Evolutionary conservation across 1,140 invertebrate genomes (phyloP), one percentile per base, ranked within the genome.

Genomic region (Ostrea edulis): DNA sequence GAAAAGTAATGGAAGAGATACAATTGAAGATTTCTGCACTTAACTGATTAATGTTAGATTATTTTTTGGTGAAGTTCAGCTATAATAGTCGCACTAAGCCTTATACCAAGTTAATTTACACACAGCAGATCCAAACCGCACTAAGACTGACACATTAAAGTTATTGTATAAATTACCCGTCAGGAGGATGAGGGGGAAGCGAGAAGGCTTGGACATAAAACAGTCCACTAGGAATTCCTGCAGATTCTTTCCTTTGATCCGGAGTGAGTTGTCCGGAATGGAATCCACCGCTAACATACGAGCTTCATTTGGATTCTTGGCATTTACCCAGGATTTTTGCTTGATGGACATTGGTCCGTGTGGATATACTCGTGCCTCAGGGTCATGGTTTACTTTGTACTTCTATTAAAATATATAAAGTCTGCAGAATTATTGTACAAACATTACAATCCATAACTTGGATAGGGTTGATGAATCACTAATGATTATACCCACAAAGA

Each of bases 221-320:
- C 90, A 88, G 17, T 93, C 92, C 14, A 92, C 65, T 0, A 93
- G n/a, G 51, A 92, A 92, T 51, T 91, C 90, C 51, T 90, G 86
- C 20, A 93, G 52, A 29, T 86, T 85, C 52, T 87, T 89, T 22
- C 85, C 89, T 14, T 90, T 87, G 2, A 93, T 68, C 17, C 77
- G 87, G 22, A 88, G 83, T 22, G 88, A 90, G n/a, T 71, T 86
- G 82, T 92, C 92, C 51, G 92, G 91, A 62, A 93, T 82, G 54
- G 92, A 92, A 22, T 87, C 68, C 7, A 91, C 51, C 4, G 91
- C 90, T n/a, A 82, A 54, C 29, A 84, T n/a, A 82, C 89, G 87
- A 51, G 92, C 92, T 77, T 91, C 90, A 53, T 92, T 92, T 29
- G 91, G 90, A 85, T 88, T 90, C 11, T 87, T 81, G 11, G 90